Evolutionary conservation across 2,113 vertebrate species (phyloP).

Genomic region (Capra hircus): DNA sequence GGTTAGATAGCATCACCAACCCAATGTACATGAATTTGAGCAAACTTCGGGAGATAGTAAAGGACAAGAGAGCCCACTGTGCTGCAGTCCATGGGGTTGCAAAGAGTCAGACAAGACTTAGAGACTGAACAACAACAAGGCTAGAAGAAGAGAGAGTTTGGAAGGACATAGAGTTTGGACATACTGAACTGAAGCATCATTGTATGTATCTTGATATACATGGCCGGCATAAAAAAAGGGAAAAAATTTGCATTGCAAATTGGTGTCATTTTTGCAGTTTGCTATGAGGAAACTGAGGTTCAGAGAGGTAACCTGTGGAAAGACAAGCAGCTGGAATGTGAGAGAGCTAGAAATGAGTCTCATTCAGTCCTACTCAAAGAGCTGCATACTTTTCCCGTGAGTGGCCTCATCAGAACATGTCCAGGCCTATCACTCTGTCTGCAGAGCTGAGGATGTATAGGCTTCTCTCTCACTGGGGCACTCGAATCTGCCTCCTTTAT

Average conservation of each 20-base stretch:
- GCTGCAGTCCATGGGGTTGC: background rate
- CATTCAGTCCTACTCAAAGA: background rate
- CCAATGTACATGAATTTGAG: background rate
- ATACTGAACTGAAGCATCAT: background rate
- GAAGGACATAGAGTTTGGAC: background rate
- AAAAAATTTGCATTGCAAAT: background rate
- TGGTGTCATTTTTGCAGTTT: background rate
- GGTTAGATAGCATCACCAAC: background rate
- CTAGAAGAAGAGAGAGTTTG: background rate
- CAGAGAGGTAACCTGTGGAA: background rate
- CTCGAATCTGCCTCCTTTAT: background rate
- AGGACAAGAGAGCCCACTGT: background rate
- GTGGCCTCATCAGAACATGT: background rate
- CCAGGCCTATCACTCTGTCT: background rate
- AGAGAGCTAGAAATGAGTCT: background rate
- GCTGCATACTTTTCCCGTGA: background rate
- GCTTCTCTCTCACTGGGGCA: background rate
- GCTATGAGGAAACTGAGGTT: background rate
- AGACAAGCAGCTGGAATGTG: background rate
- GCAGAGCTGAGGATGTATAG: background rate
- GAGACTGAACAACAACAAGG: background rate
- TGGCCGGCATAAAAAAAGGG: background rate
- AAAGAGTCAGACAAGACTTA: background rate
- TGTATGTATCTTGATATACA: background rate
- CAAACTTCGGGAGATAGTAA: background rate